Evolutionary conservation across 2,888 invertebrate genomes (phyloP), one percentile per base, ranked within the genome.

Genomic region (Epiperipatus broadwayi): DNA sequence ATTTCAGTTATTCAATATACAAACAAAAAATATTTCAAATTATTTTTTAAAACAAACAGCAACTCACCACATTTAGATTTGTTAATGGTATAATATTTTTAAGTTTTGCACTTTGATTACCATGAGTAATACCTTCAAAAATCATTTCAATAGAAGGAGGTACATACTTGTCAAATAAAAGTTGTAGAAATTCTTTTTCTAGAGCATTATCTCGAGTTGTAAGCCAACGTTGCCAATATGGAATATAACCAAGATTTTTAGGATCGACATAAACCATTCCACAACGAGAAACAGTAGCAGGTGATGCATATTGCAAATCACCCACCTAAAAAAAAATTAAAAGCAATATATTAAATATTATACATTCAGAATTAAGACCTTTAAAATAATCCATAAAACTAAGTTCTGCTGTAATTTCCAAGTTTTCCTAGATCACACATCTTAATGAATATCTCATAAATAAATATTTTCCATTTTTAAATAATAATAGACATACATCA

Each of bases 261-360:
- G 87, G 84, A 53, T 87, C 85, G 0, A 89, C 83, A 51, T 75
- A 89, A 7, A 89, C 84, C 84, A 89, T 85, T 21, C 85, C 87
- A 5, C 84, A 84, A 39, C 87, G 67, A 0, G 85, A 85, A 3
- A 89, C 81, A 0, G 84, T 87, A 1, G 87, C 85, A 0, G 89
- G 89, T 0, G 87, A 87, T 0, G 87, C 87, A 51, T 76, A 84
- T 57, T 75, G 75, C 44, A 89, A 64, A 59, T 85, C 78, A 2
- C 79, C 84, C 19, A 87, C 80, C 72, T 72, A 46, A 7, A 46
- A 42, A 35, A 29, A n/a, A n/a, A n/a, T n/a, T 12, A 14, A 25
- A 36, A 15, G 39, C 15, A 21, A 14, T 16, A 10, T 15, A 35
- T 19, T 7, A 8, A 14, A 16, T 25, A 31, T 31, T 12, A 31